phyloP scores from a whole-genome alignment of 2,888 invertebrate species.

The Plutella xylostella region DNA sequence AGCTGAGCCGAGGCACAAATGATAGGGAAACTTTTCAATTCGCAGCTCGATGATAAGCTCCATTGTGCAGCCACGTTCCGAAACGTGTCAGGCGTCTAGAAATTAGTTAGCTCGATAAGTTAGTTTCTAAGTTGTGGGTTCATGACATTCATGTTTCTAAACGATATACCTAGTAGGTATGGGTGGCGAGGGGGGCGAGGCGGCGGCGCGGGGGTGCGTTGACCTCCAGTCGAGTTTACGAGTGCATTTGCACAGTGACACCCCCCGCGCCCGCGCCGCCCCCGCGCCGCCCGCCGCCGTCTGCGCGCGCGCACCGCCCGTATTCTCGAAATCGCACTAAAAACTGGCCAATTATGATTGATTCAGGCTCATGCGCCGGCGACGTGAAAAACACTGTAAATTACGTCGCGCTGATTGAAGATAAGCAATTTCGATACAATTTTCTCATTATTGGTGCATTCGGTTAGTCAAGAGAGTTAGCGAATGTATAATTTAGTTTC shows the following conservation, averaged over 20 bases:
- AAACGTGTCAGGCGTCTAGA: too few species aligned
- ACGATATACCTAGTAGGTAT: too few species aligned
- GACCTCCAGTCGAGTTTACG: constrained; percentile 59
- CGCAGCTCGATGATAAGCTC: too few species aligned
- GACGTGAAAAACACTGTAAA: constrained; percentile 4
- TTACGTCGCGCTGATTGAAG: constrained; percentile 1
- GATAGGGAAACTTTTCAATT: too few species aligned
- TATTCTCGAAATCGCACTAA: constrained; percentile 3
- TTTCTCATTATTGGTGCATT: neutral
- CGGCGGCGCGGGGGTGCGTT: constrained; percentile 44
- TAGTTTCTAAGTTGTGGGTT: too few species aligned
- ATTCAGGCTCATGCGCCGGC: constrained; percentile 27
- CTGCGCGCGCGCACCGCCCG: neutral
- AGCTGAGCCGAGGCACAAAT: too few species aligned
- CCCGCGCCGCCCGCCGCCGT: constrained; percentile 7
- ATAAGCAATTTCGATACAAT: neutral
- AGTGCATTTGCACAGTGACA: constrained; percentile 68
- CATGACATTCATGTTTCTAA: too few species aligned
- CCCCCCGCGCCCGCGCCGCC: constrained; percentile 31
- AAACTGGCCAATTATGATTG: constrained; percentile 58
- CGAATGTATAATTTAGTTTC: too few species aligned
- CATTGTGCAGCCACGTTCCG: too few species aligned
- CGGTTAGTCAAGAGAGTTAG: neutral
- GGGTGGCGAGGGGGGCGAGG: constrained; percentile 19
- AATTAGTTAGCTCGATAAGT: too few species aligned